Evolutionary conservation across 2,888 invertebrate genomes (phyloP), one percentile per base, ranked within the genome.

Genomic region (Lissocephala sabroskyi): DNA sequence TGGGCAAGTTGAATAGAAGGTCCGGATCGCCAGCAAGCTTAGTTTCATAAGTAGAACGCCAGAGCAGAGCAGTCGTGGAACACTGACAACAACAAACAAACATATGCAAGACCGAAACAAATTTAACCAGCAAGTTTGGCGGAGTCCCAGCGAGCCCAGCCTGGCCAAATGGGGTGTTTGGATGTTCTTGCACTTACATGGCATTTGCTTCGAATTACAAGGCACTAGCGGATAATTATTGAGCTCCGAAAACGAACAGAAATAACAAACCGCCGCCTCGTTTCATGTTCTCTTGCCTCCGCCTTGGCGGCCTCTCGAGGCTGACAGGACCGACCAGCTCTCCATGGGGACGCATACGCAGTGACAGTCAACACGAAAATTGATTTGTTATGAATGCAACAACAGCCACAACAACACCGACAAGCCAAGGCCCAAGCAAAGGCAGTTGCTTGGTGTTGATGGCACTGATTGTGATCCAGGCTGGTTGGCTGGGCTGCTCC

Each of bases 331-430:
- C 23, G 7, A 7, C 3, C 4, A 23, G 1, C 16, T 17, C 14
- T 16, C 35, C 35, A 13, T 17, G 14, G 35, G 35, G 35, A 35
- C 30, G 30, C 30, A 62, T 47, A 65, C 49, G 59, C 54, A 50
- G 56, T 40, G 35, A 35, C 35, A 35, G 32, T 41, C 37, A 45
- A 59, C 56, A 62, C 59, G 59, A 62, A 63, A 65, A 63, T 63
- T 63, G 65, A 63, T 63, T 63, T 63, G 63, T 63, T 65, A 65
- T 65, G 59, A 65, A 51, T 42, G 19, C 11, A 33, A 23, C 23
- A 23, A 17, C 26, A 41, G 16, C 13, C 35, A 29, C 48, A 37
- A 13, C 32, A 23, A 35, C 41, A 41, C 41, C 35, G 32, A 37
- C 4, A 29, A 33, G 23, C 3, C 3, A 5, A 23, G 7, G 4